Conservation (phyloP, 2,888 invertebrate genomes). For the Lasioglossum zephyrum region DNA sequence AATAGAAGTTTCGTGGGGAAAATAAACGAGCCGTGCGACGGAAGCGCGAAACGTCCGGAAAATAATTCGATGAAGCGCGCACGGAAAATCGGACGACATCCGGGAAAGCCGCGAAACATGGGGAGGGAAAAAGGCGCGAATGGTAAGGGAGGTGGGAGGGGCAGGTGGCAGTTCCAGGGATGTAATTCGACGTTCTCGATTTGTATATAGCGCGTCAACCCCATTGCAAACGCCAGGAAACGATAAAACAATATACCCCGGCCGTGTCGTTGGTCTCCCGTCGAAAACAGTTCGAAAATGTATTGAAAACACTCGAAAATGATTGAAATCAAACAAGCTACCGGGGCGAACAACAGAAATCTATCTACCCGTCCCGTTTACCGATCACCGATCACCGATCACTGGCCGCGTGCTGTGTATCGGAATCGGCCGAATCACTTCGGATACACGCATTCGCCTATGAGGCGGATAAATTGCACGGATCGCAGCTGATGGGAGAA, state of each 20-base stretch:
- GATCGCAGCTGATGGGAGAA: slow-evolving; percentile 27
- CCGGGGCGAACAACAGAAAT: slow-evolving; percentile 48
- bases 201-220: slow-evolving; percentile 55
- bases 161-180: neutral
- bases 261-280: slow-evolving; percentile 32
- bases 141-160: neutral
- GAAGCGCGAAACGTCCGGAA: slow-evolving; percentile 15
- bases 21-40: slow-evolving; percentile 22
- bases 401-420: slow-evolving; percentile 16
- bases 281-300: slow-evolving; percentile 67
- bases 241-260: slow-evolving; percentile 68
- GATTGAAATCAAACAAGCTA: slow-evolving; percentile 73
- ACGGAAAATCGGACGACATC: slow-evolving; percentile 37
- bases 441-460: slow-evolving; percentile 47
- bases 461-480: slow-evolving; percentile 60
- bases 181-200: slow-evolving; percentile 66
- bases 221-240: slow-evolving; percentile 66
- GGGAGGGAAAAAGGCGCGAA: neutral
- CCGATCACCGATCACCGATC: neutral
- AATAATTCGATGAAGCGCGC: slow-evolving; percentile 50
- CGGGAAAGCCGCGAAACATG: neutral
- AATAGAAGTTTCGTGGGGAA: slow-evolving; percentile 9
- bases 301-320: slow-evolving; percentile 71
- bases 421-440: slow-evolving; percentile 55
- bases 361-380: slow-evolving; percentile 43